Conservation (phyloP, 2,888 invertebrate genomes). For the Eupithecia subumbrata region DNA sequence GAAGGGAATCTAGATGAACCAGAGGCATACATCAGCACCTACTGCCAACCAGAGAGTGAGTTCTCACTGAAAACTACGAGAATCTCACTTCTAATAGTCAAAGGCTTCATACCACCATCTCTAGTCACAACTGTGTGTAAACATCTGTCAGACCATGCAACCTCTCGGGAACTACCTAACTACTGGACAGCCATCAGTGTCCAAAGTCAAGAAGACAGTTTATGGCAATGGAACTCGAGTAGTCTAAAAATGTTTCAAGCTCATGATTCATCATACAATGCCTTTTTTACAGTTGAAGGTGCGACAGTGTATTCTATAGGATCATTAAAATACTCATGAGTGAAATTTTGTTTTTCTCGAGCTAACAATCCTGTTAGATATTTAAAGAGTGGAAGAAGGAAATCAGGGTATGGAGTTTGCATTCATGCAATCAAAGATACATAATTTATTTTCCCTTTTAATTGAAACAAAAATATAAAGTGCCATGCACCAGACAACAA, state of each 20-base stretch:
- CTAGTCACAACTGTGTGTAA: slow-evolving; percentile 56
- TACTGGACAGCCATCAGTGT: slow-evolving; percentile 71
- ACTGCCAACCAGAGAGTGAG: slow-evolving; percentile 64
- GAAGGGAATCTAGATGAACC: slow-evolving; percentile 57
- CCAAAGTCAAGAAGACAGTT: slow-evolving; percentile 68
- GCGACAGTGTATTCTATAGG: slow-evolving; percentile 62
- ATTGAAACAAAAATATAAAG: slow-evolving; percentile 47
- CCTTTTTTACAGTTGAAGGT: slow-evolving; percentile 62
- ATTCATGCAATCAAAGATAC: slow-evolving; percentile 20
- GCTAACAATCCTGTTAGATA: background rate
- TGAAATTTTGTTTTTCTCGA: slow-evolving; percentile 15
- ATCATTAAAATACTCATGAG: slow-evolving; percentile 73
- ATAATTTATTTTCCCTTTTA: slow-evolving; percentile 32
- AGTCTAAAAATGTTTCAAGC: slow-evolving; percentile 67
- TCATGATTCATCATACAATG: slow-evolving; percentile 66
- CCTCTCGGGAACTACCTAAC: slow-evolving; percentile 55
- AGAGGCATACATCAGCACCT: slow-evolving; percentile 69
- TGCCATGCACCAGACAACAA: slow-evolving; percentile 61
- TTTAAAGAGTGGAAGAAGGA: background rate
- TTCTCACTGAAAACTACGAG: slow-evolving; percentile 61
- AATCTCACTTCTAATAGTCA: slow-evolving; percentile 62
- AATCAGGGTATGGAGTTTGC: slow-evolving; percentile 9
- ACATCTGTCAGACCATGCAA: slow-evolving; percentile 57
- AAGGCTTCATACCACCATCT: slow-evolving; percentile 66
- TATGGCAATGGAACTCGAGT: slow-evolving; percentile 66